These are phyloP conservation scores for Microcebus griseorufus DNA, from an alignment of 2,113 vertebrate genomes.

Conservation along the genomic window DNA sequence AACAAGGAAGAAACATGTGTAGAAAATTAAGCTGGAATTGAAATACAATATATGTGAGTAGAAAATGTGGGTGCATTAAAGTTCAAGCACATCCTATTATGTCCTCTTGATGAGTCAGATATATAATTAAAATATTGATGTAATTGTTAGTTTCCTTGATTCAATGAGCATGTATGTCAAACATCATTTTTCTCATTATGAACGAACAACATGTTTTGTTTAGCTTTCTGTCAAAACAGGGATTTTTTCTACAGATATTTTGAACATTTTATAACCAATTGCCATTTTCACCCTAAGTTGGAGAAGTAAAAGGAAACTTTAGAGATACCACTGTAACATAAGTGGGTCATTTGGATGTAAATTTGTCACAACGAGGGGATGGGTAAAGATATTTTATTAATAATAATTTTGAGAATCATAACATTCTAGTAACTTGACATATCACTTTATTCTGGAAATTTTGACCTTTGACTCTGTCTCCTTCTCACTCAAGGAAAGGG, in stretches of 20 bases:
- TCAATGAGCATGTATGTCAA: neutral
- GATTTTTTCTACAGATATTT: neutral
- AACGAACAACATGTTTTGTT: neutral
- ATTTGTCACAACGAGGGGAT: neutral
- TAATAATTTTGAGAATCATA: neutral
- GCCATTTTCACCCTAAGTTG: neutral
- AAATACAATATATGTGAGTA: neutral
- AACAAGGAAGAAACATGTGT: neutral
- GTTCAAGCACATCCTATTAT: neutral
- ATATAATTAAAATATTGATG: neutral
- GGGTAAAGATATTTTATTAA: neutral
- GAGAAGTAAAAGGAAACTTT: neutral
- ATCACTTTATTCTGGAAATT: neutral
- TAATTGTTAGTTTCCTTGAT: neutral
- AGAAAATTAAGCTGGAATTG: neutral
- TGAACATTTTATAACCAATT: neutral
- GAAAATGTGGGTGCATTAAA: neutral
- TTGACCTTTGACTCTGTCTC: neutral
- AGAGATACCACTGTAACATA: neutral
- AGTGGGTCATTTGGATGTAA: neutral
- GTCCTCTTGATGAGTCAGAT: neutral
- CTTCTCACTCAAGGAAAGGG: neutral
- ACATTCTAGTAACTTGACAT: neutral
- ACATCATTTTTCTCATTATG: neutral
- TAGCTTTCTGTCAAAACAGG: neutral